phyloP scores from a whole-genome alignment of 2,888 invertebrate genomes.

The Branchipolynoe longqiensis region DNA sequence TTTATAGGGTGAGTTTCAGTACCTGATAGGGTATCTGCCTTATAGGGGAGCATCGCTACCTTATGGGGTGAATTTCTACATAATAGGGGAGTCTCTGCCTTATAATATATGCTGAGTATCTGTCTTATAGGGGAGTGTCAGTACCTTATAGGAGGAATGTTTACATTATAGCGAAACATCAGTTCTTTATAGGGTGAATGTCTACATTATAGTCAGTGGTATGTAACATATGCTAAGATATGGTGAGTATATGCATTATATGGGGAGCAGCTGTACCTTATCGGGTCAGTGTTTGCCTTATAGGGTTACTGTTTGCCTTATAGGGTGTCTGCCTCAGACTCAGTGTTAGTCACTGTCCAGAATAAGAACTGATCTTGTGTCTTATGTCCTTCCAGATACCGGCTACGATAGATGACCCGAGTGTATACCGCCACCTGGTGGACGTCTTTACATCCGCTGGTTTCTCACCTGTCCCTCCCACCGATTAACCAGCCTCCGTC shows the following conservation, averaged over 20 bases:
- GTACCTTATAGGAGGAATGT: too few species aligned
- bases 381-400: constrained; percentile 84
- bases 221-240: too few species aligned
- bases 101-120: not conserved
- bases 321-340: not conserved
- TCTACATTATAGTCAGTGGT: not conserved
- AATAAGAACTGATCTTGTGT: not conserved
- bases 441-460: constrained; percentile 61
- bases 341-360: not conserved
- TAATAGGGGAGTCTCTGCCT: not conserved
- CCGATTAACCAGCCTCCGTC: not conserved
- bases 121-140: not conserved
- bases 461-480: constrained; percentile 18
- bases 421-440: constrained; percentile 86
- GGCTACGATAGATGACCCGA: constrained; percentile 93
- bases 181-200: too few species aligned
- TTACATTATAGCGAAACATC: not conserved
- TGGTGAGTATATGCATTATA: not conserved
- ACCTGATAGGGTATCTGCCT: too few species aligned
- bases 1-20: not conserved
- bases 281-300: not conserved
- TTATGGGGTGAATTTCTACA: not conserved
- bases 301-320: not conserved
- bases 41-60: not conserved
- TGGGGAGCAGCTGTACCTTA: not conserved